Evolutionary conservation across 2,113 vertebrate species (phyloP), one percentile per base, ranked within the genome.

Genomic region (Lophochroa leadbeateri): DNA sequence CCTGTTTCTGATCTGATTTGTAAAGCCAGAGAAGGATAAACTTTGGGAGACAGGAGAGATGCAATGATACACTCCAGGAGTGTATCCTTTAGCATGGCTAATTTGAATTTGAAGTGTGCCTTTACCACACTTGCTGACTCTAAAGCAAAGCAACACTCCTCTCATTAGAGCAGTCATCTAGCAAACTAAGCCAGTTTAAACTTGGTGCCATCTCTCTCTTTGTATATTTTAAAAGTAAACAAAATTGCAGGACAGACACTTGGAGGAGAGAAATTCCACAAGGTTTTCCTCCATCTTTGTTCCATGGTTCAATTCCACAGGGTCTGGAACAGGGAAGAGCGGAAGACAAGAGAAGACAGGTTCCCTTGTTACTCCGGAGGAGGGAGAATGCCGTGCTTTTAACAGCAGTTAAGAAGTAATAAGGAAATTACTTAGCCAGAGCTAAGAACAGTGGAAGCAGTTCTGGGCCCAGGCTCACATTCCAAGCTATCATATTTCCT

Each of bases 41-140:
- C 2, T 44, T 21, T 16, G 28, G 35, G 33, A 55, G 46, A 4
- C 7, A 15, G 37, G 17, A 67, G 10, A 68, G 47, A 31, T 10
- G 46, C 50, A 63, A 16, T 0, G 10, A 33, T 0, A 8, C 2
- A 0, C 37, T 57, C 10, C 0, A 39, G 18, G 29, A 57, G 58
- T 0, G 1, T 20, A 29, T 64, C 9, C 9, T 57, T n/a, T 5
- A n/a, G 53, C 53, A 0, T 0, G 10, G 13, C 20, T 75, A 7
- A 29, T 16, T 57, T 13, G 43, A 15, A 33, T 63, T 84, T 11
- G 6, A 11, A 24, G 3, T 1, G 13, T 11, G 28, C 20, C 17
- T 31, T 58, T 58, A 41, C 43, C 65, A 41, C 0, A 0, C 43
- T 31, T 19, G 21, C 41, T n/a, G 23, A 18, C 60, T 64, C 63